Conservation (phyloP, 2,888 invertebrate species). For the Orchesella flavescens region DNA sequence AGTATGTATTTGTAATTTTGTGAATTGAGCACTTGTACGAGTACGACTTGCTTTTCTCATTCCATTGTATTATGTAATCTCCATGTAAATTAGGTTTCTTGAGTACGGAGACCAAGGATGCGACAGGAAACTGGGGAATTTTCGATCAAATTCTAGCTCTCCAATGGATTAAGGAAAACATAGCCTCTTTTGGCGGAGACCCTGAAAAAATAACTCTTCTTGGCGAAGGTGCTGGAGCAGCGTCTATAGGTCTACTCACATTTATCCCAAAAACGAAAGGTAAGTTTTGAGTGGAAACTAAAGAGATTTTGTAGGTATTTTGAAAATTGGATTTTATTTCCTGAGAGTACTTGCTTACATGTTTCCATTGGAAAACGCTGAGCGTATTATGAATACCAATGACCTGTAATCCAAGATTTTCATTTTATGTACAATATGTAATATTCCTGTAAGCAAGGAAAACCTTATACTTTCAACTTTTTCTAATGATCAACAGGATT, state of each 20-base stretch:
- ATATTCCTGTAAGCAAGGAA: too few species aligned
- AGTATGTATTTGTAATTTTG: too few species aligned
- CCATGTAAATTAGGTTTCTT: slow-evolving; percentile 70
- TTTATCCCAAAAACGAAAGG: slow-evolving; percentile 71
- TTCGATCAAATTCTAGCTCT: slow-evolving; percentile 71
- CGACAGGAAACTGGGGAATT: slow-evolving; percentile 72
- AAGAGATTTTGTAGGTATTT: slow-evolving; percentile 9
- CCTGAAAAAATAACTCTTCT: slow-evolving; percentile 68
- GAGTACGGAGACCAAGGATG: slow-evolving; percentile 68
- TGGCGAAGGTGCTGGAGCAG: slow-evolving; percentile 67
- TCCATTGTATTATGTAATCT: slow-evolving; percentile 4
- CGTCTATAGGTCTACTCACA: slow-evolving; percentile 70
- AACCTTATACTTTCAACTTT: too few species aligned
- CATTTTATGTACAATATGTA: not conserved
- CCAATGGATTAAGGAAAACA: slow-evolving; percentile 71
- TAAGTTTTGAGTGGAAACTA: slow-evolving; percentile 46
- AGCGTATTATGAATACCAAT: slow-evolving; percentile 21
- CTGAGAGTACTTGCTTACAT: not conserved
- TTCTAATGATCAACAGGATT: slow-evolving; percentile 63
- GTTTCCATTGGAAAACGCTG: slow-evolving; percentile 8
- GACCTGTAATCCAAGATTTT: slow-evolving; percentile 21
- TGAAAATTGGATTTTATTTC: slow-evolving; percentile 12
- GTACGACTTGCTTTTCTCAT: too few species aligned
- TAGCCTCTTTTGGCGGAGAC: slow-evolving; percentile 71
- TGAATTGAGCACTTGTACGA: not conserved